Evolutionary conservation across 2,113 vertebrate genomes (phyloP).

Genomic region (Baryphthengus martii): DNA sequence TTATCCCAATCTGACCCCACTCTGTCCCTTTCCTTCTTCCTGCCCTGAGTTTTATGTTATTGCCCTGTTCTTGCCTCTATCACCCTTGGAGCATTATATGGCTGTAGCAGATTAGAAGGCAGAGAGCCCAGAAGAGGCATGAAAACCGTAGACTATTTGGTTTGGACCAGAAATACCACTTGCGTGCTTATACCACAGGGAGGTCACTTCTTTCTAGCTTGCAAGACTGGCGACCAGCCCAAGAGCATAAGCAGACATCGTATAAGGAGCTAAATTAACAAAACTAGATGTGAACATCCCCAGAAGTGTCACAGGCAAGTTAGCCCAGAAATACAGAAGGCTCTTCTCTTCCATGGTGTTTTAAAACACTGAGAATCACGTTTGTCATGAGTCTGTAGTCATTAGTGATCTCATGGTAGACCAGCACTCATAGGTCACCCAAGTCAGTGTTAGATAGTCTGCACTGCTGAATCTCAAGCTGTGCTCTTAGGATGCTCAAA

Average conservation of each 20-base stretch:
- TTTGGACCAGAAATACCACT: neutral
- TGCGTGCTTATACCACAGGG: neutral
- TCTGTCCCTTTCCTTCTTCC: neutral
- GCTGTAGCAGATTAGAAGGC: neutral
- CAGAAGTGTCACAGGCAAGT: neutral
- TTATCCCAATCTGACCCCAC: neutral
- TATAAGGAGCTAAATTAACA: neutral
- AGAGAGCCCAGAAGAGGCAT: neutral
- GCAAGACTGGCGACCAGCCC: neutral
- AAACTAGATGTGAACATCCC: neutral
- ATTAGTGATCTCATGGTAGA: neutral
- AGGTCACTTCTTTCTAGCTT: neutral
- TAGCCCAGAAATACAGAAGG: neutral
- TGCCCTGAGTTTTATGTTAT: neutral
- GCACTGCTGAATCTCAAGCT: neutral
- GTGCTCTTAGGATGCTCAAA: neutral
- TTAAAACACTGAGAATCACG: neutral
- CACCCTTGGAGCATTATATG: neutral
- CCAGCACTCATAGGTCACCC: neutral
- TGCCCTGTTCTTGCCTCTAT: neutral
- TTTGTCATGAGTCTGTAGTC: neutral
- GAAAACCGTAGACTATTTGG: neutral
- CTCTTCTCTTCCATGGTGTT: neutral
- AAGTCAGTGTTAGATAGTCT: neutral
- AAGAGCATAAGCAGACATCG: neutral